Conservation (phyloP, 1,140 invertebrate genomes). For the Drosophila mauritiana region DNA sequence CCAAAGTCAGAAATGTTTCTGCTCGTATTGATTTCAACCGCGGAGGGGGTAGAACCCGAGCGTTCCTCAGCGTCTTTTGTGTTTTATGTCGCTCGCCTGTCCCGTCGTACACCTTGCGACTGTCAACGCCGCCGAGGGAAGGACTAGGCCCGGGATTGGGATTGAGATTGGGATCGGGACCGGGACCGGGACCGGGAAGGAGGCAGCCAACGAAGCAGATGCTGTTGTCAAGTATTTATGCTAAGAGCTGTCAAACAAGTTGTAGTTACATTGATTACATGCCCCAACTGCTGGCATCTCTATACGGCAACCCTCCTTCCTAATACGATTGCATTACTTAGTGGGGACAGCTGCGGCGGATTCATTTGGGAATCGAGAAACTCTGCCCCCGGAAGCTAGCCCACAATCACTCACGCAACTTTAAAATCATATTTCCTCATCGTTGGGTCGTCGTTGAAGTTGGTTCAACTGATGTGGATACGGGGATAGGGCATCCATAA, state of each 20-base stretch:
- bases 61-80: slow-evolving; percentile 43
- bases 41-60: slow-evolving; percentile 2
- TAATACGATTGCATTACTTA: slow-evolving; percentile 72
- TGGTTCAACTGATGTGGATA: slow-evolving; percentile 19
- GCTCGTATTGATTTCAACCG: slow-evolving; percentile 71
- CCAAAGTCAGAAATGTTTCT: slow-evolving; percentile 75
- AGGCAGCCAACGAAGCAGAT: slow-evolving; percentile 9
- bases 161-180: not conserved
- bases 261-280: slow-evolving; percentile 80
- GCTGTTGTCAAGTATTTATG: slow-evolving; percentile 77
- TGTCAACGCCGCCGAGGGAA: slow-evolving; percentile 43
- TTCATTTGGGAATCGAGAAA: slow-evolving; percentile 56
- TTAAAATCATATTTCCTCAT: slow-evolving; percentile 21
- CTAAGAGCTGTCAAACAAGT: slow-evolving; percentile 83
- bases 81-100: slow-evolving; percentile 69
- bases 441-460: not conserved
- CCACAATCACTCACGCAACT: slow-evolving; percentile 33
- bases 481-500: not conserved
- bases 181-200: not conserved
- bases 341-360: slow-evolving; percentile 21
- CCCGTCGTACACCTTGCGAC: slow-evolving; percentile 64
- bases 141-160: slow-evolving; percentile 24
- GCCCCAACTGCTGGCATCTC: slow-evolving; percentile 34
- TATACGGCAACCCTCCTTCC: slow-evolving; percentile 26
- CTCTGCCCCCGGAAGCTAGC: not conserved